Conservation (phyloP, 2,113 vertebrate genomes). For the Cottus gobio region DNA sequence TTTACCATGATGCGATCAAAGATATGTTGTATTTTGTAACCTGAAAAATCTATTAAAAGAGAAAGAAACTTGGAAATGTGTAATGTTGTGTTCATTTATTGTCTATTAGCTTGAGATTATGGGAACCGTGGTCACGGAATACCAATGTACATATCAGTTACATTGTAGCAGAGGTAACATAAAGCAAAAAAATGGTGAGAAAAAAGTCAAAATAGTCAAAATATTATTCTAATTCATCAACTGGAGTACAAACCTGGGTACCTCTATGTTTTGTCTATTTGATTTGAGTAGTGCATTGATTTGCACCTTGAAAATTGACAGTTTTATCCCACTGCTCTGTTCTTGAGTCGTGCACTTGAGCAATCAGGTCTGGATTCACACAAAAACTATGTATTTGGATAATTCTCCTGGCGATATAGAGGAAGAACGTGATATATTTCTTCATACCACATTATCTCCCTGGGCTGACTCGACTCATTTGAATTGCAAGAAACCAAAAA, state of each 20-base stretch:
- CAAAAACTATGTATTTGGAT: neutral
- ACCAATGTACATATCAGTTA: too few relatives aligned
- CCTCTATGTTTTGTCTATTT: neutral
- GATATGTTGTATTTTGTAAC: neutral
- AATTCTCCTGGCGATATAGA: neutral
- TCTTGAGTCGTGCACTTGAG: neutral
- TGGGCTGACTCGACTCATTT: neutral
- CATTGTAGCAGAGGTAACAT: too few relatives aligned
- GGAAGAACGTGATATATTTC: neutral
- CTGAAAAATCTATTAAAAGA: neutral
- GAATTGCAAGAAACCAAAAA: neutral
- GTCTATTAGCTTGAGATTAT: neutral
- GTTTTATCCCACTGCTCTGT: neutral
- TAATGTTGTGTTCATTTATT: neutral
- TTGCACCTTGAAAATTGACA: too few relatives aligned
- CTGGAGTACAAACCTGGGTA: neutral
- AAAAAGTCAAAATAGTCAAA: too few relatives aligned
- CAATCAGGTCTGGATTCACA: too few relatives aligned
- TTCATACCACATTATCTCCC: neutral
- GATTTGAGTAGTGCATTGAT: too few relatives aligned
- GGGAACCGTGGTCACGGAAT: neutral
- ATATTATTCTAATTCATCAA: neutral
- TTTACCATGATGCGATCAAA: neutral
- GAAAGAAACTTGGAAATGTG: neutral
- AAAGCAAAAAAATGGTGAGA: too few relatives aligned